Evolutionary conservation across 1,140 invertebrate genomes (phyloP).

Genomic region (Eriocheir sinensis): DNA sequence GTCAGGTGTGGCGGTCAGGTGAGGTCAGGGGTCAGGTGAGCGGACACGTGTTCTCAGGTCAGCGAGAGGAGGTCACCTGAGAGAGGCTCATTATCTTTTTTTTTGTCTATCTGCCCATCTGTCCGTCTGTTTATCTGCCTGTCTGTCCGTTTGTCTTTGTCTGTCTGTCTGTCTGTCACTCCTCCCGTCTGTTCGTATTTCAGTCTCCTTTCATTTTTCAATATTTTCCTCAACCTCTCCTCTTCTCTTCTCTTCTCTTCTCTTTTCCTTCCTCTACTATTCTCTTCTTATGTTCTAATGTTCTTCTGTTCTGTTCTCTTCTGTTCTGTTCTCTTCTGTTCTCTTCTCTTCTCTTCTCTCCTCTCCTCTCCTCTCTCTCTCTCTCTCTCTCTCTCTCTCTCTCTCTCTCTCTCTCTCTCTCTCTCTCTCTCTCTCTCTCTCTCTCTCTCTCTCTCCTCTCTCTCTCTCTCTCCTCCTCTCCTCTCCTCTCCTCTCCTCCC

Average conservation of each 20-base stretch:
- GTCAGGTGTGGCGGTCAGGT: no score
- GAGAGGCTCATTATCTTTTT: background rate
- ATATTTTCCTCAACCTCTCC: background rate
- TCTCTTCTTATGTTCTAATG: background rate
- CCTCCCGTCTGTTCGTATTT: background rate
- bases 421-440: constrained; percentile 16
- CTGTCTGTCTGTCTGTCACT: background rate
- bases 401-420: constrained; percentile 31
- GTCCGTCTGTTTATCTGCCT: no score
- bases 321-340: background rate
- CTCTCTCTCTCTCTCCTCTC: background rate
- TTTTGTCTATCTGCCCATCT: no score
- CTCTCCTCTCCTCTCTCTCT: background rate
- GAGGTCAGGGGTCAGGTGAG: constrained; percentile 10
- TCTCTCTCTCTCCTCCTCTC: background rate
- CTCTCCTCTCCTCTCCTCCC: background rate
- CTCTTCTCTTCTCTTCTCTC: background rate
- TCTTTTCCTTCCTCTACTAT: background rate
- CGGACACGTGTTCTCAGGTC: background rate
- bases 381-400: constrained; percentile 33
- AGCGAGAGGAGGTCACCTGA: background rate
- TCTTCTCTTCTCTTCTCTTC: background rate
- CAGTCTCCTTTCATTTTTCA: background rate
- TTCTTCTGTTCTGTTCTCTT: background rate
- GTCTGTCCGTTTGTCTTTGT: no score